Evolutionary conservation across 1,140 invertebrate genomes (phyloP).

Genomic region (Ectropis grisescens): DNA sequence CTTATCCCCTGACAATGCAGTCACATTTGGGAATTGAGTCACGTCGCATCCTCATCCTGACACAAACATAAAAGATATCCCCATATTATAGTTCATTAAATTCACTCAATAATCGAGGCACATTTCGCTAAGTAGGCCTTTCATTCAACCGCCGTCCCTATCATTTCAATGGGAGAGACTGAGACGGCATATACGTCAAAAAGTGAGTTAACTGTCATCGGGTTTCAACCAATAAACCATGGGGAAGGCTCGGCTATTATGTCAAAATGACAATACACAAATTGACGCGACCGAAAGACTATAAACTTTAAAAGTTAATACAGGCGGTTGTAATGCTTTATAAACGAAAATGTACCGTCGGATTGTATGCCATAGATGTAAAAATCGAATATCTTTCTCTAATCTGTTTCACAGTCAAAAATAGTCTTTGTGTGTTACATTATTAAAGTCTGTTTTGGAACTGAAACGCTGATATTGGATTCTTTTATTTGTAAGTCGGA

Average conservation of each 20-base stretch:
- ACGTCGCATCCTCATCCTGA: constrained; percentile 23
- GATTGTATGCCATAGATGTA: too few relatives aligned
- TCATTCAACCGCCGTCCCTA: constrained; percentile 22
- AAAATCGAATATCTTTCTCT: too few relatives aligned
- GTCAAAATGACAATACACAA: constrained; percentile 65
- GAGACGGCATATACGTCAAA: constrained; percentile 36
- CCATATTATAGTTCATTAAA: constrained; percentile 52
- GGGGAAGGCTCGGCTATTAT: constrained; percentile 62
- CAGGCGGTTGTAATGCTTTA: constrained; percentile 6
- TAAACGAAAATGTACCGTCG: too few relatives aligned
- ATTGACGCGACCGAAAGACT: constrained; percentile 63
- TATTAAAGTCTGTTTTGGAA: too few relatives aligned
- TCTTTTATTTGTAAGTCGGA: constrained; percentile 21
- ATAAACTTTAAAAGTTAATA: constrained; percentile 62
- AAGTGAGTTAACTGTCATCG: constrained; percentile 46
- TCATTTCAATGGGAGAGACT: constrained; percentile 11
- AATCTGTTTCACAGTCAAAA: too few relatives aligned
- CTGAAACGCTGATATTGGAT: too few relatives aligned
- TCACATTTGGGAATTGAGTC: constrained; percentile 36
- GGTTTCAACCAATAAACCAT: constrained; percentile 55
- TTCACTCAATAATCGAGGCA: constrained; percentile 48
- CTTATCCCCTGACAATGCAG: too few relatives aligned
- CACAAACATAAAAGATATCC: constrained; percentile 30
- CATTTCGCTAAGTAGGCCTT: constrained; percentile 54
- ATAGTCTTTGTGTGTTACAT: too few relatives aligned